A percentile compares a stretch with the other conserved stretches of the same genome.
phyloP scores from a whole-genome alignment of 2,797 vertebrate genomes.

The Scolopax bukidnonensis region DNA sequence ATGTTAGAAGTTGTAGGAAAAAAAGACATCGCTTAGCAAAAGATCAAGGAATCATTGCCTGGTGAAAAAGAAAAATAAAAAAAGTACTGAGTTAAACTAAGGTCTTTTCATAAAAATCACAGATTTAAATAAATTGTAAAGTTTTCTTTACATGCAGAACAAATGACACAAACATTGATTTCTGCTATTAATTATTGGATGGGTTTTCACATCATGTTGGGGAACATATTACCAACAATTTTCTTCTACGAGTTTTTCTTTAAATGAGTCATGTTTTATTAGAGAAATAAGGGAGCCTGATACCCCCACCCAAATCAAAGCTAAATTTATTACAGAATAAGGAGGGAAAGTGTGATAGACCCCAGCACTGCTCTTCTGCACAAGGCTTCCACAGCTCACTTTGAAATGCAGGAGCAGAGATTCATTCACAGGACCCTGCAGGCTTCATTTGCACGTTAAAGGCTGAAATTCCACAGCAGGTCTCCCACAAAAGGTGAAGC shows the following conservation, averaged over 20 bases:
- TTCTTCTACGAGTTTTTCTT: not conserved
- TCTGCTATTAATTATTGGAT: not conserved
- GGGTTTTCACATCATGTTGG: not conserved
- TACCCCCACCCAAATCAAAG: not conserved
- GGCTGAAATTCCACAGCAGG: not conserved
- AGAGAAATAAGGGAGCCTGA: not conserved
- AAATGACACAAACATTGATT: not conserved
- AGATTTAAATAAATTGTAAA: not conserved
- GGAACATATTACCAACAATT: not conserved
- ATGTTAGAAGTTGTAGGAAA: not conserved
- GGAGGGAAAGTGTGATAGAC: not conserved
- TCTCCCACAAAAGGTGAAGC: not conserved
- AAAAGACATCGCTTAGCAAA: not conserved
- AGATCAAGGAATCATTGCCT: not conserved
- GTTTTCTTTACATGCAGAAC: not conserved
- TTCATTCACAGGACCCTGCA: not conserved
- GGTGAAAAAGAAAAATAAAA: not conserved
- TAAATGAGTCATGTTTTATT: not conserved
- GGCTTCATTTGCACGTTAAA: slow-evolving; percentile 1
- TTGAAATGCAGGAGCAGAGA: not conserved
- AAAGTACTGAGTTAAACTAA: not conserved
- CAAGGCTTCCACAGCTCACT: not conserved
- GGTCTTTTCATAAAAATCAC: not conserved
- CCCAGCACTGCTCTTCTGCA: not conserved
- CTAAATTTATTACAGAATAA: not conserved